These are phyloP conservation scores for Hippocampus comes DNA, from an alignment of 2,113 vertebrate species.

Conservation along the genomic window DNA sequence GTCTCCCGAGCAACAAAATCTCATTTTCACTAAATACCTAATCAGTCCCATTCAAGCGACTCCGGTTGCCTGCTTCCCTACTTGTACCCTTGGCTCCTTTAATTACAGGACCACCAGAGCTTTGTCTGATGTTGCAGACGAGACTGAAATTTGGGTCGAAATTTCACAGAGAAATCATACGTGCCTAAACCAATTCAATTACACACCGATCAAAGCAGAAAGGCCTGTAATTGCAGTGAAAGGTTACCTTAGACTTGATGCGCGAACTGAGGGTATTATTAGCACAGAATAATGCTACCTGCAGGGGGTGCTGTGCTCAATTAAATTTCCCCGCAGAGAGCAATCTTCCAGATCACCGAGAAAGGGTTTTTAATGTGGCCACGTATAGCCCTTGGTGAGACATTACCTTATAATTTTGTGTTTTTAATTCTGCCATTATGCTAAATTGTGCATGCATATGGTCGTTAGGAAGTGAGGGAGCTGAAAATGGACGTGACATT, in stretches of 20 bases:
- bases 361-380: slow-evolving; percentile 47
- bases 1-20: slow-evolving; percentile 70
- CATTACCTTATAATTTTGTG: slow-evolving; percentile 59
- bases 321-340: slow-evolving; percentile 49
- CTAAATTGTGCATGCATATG: slow-evolving; percentile 54
- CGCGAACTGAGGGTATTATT: slow-evolving; percentile 43
- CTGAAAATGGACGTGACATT: slow-evolving; percentile 54
- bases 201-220: slow-evolving; percentile 79
- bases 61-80: slow-evolving; percentile 60
- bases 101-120: slow-evolving; percentile 72
- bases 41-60: slow-evolving; percentile 77
- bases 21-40: slow-evolving; percentile 76
- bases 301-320: slow-evolving; percentile 79
- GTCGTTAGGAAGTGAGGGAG: slow-evolving; percentile 38
- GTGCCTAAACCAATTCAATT: slow-evolving; percentile 78
- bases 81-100: slow-evolving; percentile 74
- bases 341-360: slow-evolving; percentile 44
- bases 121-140: slow-evolving; percentile 69
- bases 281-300: slow-evolving; percentile 64
- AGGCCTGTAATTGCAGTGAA: slow-evolving; percentile 76
- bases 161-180: slow-evolving; percentile 71
- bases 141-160: slow-evolving; percentile 71
- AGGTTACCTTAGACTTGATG: slow-evolving; percentile 61
- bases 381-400: slow-evolving; percentile 47
- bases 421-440: slow-evolving; percentile 60